Evolutionary conservation across 1,140 invertebrate species (phyloP), one percentile per base, ranked within the genome.

Genomic region (Drosophila varians): DNA sequence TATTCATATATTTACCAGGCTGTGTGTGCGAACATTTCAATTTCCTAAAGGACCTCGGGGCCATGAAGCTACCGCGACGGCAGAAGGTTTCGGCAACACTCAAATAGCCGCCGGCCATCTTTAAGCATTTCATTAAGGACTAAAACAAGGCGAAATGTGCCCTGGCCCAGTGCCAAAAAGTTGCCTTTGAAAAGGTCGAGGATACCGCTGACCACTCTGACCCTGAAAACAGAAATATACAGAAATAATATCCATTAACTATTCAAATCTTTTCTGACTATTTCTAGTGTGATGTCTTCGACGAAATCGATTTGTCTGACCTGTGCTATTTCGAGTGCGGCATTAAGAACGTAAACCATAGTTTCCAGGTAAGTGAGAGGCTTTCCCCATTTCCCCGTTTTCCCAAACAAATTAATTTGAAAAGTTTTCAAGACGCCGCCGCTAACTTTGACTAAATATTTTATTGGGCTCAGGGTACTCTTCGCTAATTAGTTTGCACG

Each of bases 271-370:
- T 25, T 55, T 4, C 18, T n/a, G 38, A 46, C 4, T 70, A 64
- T 84, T 94, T 95, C 18, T 93, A 97, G 96, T 95, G 95, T 91
- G 94, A 95, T 90, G 94, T 97, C 65, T 97, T 96, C 93, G 95
- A 97, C 92, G 96, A 97, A 91, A 96, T 96, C 91, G 95, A 96
- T 89, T 92, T 97, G 78, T 95, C 95, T 73, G 95, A 96, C 92
- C 92, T 96, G 61, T 96, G 95, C 79, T 95, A 96, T 87, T 96
- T 96, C 26, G 96, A 97, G 93, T 96, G 95, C 92, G 95, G 95
- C 91, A 95, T 94, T 68, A 97, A 95, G 93, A 96, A 96, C 93
- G 94, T 95, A 73, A 96, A 96, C 92, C 94, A 97, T 92, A 96
- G 96, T 92, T 97, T 97, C 92, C 95, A 97, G 94, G 96, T 97